Base-by-base conservation (phyloP, 92 coral and sea anemone genomes). In the Bergia sp. region DNA sequence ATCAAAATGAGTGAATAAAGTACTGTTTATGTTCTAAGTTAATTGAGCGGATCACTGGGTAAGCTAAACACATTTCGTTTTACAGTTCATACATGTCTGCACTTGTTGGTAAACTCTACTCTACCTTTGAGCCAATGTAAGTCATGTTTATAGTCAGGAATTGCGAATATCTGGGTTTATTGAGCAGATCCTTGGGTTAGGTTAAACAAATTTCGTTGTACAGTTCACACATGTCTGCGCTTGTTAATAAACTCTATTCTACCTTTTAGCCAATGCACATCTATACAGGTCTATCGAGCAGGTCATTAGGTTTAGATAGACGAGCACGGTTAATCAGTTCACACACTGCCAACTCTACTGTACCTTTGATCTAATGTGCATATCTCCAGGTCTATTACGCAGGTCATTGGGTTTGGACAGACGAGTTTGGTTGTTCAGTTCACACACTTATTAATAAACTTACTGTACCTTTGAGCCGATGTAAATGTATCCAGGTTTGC, bases 371-470 rank as follows among this genome's bases (percentile, higher is more conserved):
- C 87, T 78, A 37, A 83, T 3, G 23, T 83, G 71, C 3, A 78
- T 67, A 16, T 29, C 69, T 29, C 87, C 87, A 50, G 55, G 4
- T 69, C 44, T 83, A 9, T 50, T 72, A 4, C 23, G 16, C 65
- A 83, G 78, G 66, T 44, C 77, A 66, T 10, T 71, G 36, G 65
- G 47, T 7, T 39, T 20, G n/a, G 86, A 64, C 3, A 65, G 1
- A 65, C 86, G 86, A 64, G 36, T 82, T 41, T 39, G 53, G 55
- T n/a, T 61, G 39, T n/a, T 82, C 49, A 64, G 18, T 65, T 82
- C 86, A 82, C 76, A 82, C 37, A 40, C 37, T 3, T 75, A 75
- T 5, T 53, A 29, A 29, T 29, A 29, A 29, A 29, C 29, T 29
- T 29, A 29, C 29, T 7, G 38, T 37, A 66, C 40, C 64, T 83